phyloP scores from a whole-genome alignment of 2,113 vertebrate genomes.

The Castor canadensis region DNA sequence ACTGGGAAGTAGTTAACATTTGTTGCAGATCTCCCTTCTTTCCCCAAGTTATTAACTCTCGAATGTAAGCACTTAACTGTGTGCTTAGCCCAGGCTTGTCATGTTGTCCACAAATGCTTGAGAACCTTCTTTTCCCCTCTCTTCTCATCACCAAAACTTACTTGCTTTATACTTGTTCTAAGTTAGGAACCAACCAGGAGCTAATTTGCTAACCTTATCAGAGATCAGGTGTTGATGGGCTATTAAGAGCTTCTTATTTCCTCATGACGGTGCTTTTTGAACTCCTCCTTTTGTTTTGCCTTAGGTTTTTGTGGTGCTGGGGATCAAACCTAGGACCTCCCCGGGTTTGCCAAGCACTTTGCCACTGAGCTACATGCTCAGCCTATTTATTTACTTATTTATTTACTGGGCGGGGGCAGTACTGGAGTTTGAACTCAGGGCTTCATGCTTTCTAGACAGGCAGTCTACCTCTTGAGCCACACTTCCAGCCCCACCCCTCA shows the following conservation, averaged over 20 bases:
- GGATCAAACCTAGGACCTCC: no score
- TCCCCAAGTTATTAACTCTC: not conserved
- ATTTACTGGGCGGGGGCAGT: no score
- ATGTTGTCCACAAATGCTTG: not conserved
- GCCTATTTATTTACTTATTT: no score
- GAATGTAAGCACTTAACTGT: not conserved
- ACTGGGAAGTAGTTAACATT: not conserved
- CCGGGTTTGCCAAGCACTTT: no score
- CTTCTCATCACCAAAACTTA: not conserved
- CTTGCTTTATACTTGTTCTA: not conserved
- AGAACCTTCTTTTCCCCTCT: not conserved
- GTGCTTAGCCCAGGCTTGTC: not conserved
- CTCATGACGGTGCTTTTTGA: not conserved
- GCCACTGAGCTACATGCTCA: no score
- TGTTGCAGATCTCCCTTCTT: not conserved
- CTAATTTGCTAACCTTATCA: not conserved
- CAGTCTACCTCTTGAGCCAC: no score
- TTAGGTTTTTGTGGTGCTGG: not conserved
- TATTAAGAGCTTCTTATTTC: not conserved
- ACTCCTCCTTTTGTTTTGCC: not conserved
- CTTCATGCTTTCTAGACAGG: no score
- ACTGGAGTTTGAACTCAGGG: no score
- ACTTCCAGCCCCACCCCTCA: no score
- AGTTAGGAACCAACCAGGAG: not conserved
- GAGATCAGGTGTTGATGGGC: not conserved